These are phyloP conservation scores for Tenthredo amoena DNA, from an alignment of 2,888 invertebrate species.

Conservation along the genomic window DNA sequence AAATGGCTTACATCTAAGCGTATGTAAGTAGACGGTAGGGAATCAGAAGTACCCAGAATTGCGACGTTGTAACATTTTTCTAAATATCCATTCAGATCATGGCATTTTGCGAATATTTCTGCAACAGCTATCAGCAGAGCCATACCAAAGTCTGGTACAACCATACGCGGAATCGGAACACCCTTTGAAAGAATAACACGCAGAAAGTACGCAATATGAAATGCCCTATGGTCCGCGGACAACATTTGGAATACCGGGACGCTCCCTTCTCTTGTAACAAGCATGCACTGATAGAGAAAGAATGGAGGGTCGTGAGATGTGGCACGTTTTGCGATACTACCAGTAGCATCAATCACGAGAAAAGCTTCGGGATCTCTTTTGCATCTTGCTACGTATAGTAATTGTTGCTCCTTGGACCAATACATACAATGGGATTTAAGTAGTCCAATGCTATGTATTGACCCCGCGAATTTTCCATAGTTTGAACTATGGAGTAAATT, in stretches of 20 bases:
- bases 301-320: too few relatives aligned
- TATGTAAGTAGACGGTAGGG: conserved; percentile 53
- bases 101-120: conserved; percentile 57
- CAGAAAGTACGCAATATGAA: conserved; percentile 53
- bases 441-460: conserved; percentile 56
- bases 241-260: conserved; percentile 60
- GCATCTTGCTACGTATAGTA: conserved; percentile 44
- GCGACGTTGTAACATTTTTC: conserved; percentile 57
- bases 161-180: conserved; percentile 47
- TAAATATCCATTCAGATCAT: conserved; percentile 55
- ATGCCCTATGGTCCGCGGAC: conserved; percentile 55
- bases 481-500: conserved; percentile 36
- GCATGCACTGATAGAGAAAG: conserved; percentile 59
- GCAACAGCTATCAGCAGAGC: conserved; percentile 56
- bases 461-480: conserved; percentile 47
- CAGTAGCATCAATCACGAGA: neutral
- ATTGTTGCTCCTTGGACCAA: conserved; percentile 52
- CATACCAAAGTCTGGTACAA: conserved; percentile 55
- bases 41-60: neutral
- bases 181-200: conserved; percentile 38
- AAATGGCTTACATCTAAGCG: conserved; percentile 54
- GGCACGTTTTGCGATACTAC: too few relatives aligned
- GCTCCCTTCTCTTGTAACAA: conserved; percentile 48
- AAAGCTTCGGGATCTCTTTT: conserved; percentile 21
- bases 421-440: conserved; percentile 54